Conservation (phyloP, 1,140 invertebrate genomes). For the Eurosta solidaginis region DNA sequence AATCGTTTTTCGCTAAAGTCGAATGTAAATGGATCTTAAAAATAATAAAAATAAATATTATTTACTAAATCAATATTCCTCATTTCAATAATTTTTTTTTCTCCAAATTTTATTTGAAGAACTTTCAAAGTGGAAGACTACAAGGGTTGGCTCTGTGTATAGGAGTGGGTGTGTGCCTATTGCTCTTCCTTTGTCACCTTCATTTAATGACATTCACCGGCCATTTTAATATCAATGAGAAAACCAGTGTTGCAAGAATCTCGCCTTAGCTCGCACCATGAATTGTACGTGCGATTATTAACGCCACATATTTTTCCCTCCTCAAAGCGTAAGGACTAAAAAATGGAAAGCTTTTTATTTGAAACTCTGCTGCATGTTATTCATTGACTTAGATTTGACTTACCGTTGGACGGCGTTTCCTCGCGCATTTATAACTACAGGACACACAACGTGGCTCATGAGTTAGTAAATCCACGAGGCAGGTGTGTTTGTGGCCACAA, state of each 20-base stretch:
- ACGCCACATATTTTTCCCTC: conserved; percentile 72
- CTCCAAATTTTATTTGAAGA: too few species aligned
- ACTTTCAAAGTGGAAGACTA: too few species aligned
- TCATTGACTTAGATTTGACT: background rate
- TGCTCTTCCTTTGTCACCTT: background rate
- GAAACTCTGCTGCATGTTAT: background rate
- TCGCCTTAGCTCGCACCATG: conserved; percentile 86
- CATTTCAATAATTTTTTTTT: too few species aligned
- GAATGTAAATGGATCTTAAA: too few species aligned
- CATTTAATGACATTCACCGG: conserved; percentile 67
- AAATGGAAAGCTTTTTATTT: too few species aligned
- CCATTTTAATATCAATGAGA: conserved; percentile 76
- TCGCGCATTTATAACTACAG: conserved; percentile 64
- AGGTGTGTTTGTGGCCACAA: conserved; percentile 76
- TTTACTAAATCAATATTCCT: too few species aligned
- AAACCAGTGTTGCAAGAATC: conserved; percentile 81
- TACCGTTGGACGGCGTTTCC: conserved; percentile 53
- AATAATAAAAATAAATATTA: too few species aligned
- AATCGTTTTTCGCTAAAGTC: too few species aligned
- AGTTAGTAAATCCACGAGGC: conserved; percentile 72
- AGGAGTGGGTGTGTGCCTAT: background rate
- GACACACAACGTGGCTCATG: conserved; percentile 77
- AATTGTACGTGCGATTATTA: conserved; percentile 82
- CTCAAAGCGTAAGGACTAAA: conserved; percentile 35
- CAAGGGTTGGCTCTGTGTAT: too few species aligned